Conservation (phyloP, 2,888 invertebrate species). For the Epistrophe grossulariae region DNA sequence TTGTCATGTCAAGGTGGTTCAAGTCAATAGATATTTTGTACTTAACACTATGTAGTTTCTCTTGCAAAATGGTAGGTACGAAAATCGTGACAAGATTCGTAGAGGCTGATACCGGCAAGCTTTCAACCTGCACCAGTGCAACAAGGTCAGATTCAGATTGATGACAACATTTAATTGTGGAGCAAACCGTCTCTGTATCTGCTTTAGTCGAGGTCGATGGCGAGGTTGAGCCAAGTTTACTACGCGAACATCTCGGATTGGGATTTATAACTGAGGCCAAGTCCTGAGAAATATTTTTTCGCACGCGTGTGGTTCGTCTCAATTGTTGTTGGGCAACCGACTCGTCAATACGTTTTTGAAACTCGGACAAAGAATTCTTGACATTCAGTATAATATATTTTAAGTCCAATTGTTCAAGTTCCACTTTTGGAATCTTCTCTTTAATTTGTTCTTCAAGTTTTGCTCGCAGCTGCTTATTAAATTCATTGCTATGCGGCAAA, state of each 20-base stretch:
- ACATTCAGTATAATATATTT: conserved; percentile 59
- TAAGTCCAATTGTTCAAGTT: conserved; percentile 49
- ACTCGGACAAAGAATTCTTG: conserved; percentile 56
- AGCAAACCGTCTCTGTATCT: not conserved
- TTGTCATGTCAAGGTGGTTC: conserved; percentile 58
- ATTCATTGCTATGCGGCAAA: conserved; percentile 8
- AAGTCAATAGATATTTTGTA: conserved; percentile 67
- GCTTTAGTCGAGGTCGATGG: not conserved
- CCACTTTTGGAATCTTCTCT: conserved; percentile 35
- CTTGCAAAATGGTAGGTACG: conserved; percentile 62
- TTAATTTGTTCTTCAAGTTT: conserved; percentile 59
- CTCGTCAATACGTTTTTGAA: conserved; percentile 60
- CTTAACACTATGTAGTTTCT: conserved; percentile 60
- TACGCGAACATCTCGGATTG: conserved; percentile 16
- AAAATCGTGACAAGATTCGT: conserved; percentile 65
- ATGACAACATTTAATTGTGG: conserved; percentile 21
- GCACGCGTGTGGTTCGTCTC: conserved; percentile 50
- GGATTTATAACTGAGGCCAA: conserved; percentile 25
- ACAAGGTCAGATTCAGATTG: conserved; percentile 34
- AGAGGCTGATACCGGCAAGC: conserved; percentile 57
- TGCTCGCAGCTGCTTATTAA: conserved; percentile 12
- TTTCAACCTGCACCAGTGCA: conserved; percentile 62
- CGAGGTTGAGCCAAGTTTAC: not conserved
- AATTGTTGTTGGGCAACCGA: conserved; percentile 60
- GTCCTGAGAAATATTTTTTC: conserved; percentile 46